Evolutionary conservation across 2,113 vertebrate species (phyloP).

Genomic region (Rhombomys opimus): DNA sequence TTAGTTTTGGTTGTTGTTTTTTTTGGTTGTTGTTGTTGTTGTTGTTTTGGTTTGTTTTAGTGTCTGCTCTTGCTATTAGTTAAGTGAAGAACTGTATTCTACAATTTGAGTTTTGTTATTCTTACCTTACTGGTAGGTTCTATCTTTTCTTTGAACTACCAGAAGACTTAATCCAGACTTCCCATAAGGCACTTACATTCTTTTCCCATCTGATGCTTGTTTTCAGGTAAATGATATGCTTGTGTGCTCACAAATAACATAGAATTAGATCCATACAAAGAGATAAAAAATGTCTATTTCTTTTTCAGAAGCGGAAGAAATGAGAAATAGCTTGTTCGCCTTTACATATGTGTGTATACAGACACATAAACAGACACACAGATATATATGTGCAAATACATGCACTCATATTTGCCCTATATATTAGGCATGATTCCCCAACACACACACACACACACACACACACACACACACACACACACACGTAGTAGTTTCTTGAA

Average conservation of each 20-base stretch:
- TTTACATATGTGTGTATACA: background rate
- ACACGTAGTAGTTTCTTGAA: background rate
- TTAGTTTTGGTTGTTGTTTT: background rate
- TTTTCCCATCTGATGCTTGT: background rate
- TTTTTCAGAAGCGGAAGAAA: slow-evolving; percentile 40
- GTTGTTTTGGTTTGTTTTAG: background rate
- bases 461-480: background rate
- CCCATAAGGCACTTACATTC: background rate
- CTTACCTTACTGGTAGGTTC: slow-evolving; percentile 16
- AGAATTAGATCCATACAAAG: background rate
- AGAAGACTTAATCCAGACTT: background rate
- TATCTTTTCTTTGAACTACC: slow-evolving; percentile 20
- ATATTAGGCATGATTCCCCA: background rate
- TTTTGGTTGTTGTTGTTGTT: background rate
- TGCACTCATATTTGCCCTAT: background rate
- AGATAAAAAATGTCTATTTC: background rate
- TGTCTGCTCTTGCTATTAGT: slow-evolving; percentile 2
- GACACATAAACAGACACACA: background rate
- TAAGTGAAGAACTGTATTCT: background rate
- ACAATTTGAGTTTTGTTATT: slow-evolving; percentile 3
- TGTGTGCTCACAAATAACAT: background rate
- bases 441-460: background rate
- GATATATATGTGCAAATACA: too few species aligned
- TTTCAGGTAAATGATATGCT: background rate
- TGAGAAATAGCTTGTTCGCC: background rate